A percentile compares a stretch with the other conserved stretches of the same genome.
These are phyloP conservation scores for Perizoma affinitatum DNA, from an alignment of 2,888 invertebrate genomes.

Conservation along the genomic window DNA sequence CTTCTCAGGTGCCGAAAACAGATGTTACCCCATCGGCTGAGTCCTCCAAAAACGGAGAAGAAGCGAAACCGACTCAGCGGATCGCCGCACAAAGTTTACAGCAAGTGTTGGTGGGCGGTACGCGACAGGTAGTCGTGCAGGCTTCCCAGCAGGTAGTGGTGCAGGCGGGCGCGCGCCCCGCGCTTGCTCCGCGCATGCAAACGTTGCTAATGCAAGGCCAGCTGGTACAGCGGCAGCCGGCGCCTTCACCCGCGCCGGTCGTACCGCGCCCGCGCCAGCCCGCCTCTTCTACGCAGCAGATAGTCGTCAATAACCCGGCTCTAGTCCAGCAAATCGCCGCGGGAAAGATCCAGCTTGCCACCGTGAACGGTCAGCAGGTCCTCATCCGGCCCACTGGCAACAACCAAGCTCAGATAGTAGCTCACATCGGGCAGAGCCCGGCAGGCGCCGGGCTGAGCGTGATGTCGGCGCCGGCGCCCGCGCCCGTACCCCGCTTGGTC, in stretches of 20 bases:
- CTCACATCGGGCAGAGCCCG: slow-evolving; percentile 86
- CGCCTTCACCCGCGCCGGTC: slow-evolving; percentile 58
- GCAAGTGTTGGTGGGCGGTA: slow-evolving; percentile 59
- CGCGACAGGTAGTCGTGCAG: slow-evolving; percentile 68
- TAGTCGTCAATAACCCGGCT: slow-evolving; percentile 90
- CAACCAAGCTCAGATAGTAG: slow-evolving; percentile 91
- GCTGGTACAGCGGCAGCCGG: slow-evolving; percentile 49
- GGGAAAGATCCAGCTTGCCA: slow-evolving; percentile 92
- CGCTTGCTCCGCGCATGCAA: slow-evolving; percentile 56
- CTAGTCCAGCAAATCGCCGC: slow-evolving; percentile 92
- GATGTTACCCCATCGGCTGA: slow-evolving; percentile 40
- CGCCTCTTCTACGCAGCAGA: slow-evolving; percentile 82
- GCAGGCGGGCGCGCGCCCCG: slow-evolving; percentile 52
- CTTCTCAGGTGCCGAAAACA: slow-evolving; percentile 30
- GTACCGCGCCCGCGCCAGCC: slow-evolving; percentile 49
- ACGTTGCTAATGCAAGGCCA: slow-evolving; percentile 66
- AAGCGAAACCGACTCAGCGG: slow-evolving; percentile 32
- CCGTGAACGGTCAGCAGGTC: slow-evolving; percentile 93
- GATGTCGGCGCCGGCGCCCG: slow-evolving; percentile 42
- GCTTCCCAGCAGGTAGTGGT: slow-evolving; percentile 53
- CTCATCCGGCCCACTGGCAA: slow-evolving; percentile 91
- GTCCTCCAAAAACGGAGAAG: slow-evolving; percentile 41
- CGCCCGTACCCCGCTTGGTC: slow-evolving; percentile 45
- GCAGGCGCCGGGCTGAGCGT: slow-evolving; percentile 48
- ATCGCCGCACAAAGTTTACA: slow-evolving; percentile 42